Conservation (phyloP, 2,797 vertebrate genomes). For the Mus caroli region DNA sequence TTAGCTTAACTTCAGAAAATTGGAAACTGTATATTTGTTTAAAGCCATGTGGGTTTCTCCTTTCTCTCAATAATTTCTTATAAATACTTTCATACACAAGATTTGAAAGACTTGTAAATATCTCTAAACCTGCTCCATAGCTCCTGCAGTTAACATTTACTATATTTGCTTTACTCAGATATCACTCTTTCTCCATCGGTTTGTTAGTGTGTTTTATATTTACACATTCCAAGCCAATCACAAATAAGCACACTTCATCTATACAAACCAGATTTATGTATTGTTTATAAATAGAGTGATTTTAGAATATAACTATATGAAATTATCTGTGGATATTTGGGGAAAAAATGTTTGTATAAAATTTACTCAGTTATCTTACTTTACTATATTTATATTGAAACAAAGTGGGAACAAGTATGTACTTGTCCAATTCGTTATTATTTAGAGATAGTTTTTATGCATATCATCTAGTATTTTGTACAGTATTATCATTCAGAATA, state of each 20-base stretch:
- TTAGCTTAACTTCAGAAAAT: background rate
- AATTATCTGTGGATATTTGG: background rate
- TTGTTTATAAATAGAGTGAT: background rate
- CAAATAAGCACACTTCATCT: background rate
- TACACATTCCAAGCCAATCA: background rate
- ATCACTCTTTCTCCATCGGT: background rate
- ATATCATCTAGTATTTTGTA: slow-evolving; percentile 5
- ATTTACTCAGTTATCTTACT: slow-evolving; percentile 38
- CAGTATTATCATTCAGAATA: background rate
- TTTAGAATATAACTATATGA: background rate
- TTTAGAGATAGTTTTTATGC: background rate
- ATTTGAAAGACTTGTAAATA: background rate
- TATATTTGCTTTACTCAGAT: background rate
- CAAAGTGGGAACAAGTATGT: background rate
- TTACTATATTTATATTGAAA: slow-evolving; percentile 25
- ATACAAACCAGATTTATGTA: background rate
- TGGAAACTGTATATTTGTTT: background rate
- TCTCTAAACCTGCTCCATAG: background rate
- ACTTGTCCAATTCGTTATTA: slow-evolving; percentile 8
- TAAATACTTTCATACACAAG: background rate
- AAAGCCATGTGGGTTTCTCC: background rate
- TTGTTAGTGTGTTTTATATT: background rate
- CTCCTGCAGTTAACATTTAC: background rate
- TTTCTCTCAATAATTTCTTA: background rate
- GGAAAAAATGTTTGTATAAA: background rate